These are phyloP conservation scores for Choreutis nemorana DNA, from an alignment of 2,888 invertebrate species.

Conservation along the genomic window DNA sequence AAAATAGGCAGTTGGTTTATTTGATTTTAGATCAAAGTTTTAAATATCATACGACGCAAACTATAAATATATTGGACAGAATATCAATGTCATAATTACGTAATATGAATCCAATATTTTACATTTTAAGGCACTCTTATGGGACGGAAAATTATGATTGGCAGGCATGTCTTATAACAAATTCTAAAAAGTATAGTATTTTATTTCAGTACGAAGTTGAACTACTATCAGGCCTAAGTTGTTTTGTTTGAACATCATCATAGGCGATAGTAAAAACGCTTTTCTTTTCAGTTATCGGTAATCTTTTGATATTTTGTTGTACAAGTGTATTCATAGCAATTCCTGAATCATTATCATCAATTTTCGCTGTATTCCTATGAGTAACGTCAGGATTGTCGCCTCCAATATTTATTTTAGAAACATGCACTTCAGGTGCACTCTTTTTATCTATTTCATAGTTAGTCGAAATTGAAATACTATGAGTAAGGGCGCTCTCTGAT, in stretches of 20 bases:
- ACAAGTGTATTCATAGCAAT: slow-evolving; percentile 74
- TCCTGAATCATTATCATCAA: slow-evolving; percentile 80
- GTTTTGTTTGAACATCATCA: slow-evolving; percentile 87
- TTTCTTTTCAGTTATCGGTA: slow-evolving; percentile 84
- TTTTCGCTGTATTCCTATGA: slow-evolving; percentile 30
- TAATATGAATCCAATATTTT: slow-evolving; percentile 7
- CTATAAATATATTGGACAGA: not conserved
- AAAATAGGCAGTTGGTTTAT: slow-evolving; percentile 46
- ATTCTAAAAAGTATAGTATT: slow-evolving; percentile 9
- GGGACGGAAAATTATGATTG: slow-evolving; percentile 4
- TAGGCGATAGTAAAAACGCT: slow-evolving; percentile 94
- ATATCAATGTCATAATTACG: not conserved
- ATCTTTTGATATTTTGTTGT: slow-evolving; percentile 66
- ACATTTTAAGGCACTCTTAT: slow-evolving; percentile 9
- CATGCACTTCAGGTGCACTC: slow-evolving; percentile 60
- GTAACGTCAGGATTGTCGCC: slow-evolving; percentile 32
- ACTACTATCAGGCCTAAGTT: slow-evolving; percentile 80
- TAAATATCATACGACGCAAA: not conserved
- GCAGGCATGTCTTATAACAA: slow-evolving; percentile 6
- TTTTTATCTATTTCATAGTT: slow-evolving; percentile 41
- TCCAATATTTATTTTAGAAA: slow-evolving; percentile 61
- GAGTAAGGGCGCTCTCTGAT: slow-evolving; percentile 49
- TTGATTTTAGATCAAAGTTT: no score
- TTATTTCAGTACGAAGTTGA: slow-evolving; percentile 68
- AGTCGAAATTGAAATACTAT: slow-evolving; percentile 55